Evolutionary conservation across 2,888 invertebrate genomes (phyloP), one percentile per base, ranked within the genome.

Genomic region (Andrena hattorfiana): DNA sequence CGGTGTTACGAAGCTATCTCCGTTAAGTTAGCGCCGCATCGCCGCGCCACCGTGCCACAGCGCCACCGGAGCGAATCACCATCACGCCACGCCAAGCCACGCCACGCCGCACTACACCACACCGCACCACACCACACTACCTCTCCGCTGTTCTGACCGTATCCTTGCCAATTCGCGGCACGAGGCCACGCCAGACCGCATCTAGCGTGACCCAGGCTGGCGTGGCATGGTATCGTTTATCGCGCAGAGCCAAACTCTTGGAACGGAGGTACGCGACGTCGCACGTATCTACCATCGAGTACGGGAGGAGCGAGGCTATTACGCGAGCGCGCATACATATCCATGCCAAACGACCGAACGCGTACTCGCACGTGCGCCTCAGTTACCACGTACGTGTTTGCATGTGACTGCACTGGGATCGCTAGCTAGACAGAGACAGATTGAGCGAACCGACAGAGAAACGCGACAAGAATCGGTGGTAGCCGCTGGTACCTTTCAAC

Each of bases 271-370:
- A 81, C 89, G 87, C 89, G 85, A 86, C 86, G 86, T 89, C 82
- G 85, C 86, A 86, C 88, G 89, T 90, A 91, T 90, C 89, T 91
- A 86, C 85, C 90, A 91, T 90, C 91, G 90, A 87, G 85, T 87
- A 87, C 89, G 85, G 87, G 87, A 90, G 90, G 84, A 89, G 89
- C 91, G 89, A 90, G 90, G 90, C 92, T 91, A 92, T 91, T 92
- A 92, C 90, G 90, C 88, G 90, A 91, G 87, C 88, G 91, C 87
- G 87, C 87, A 89, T 89, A 87, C 85, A 90, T 87, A 90, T 88
- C 83, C 77, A 83, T 83, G 85, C 70, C 63, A 77, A 75, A 88
- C 84, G 77, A 83, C 78, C 85, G 72, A 82, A 83, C 85, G 83
- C 87, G 78, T 67, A 59, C 35, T 60, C 60, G 81, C 78, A 74